These are phyloP conservation scores for Cinara cedri DNA, from an alignment of 2,888 invertebrate genomes.

Conservation along the genomic window DNA sequence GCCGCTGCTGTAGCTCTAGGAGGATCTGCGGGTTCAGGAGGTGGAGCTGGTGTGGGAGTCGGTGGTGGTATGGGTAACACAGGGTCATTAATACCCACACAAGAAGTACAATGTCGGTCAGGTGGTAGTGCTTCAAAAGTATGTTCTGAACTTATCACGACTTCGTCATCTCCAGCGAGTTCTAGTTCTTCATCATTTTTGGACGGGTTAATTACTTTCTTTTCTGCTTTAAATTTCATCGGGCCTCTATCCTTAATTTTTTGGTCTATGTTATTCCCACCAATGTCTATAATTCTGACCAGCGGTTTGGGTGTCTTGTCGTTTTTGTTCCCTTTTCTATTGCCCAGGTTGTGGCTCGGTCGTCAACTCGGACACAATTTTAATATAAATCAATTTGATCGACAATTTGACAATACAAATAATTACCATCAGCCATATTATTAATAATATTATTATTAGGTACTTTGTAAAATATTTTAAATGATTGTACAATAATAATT, in stretches of 20 bases:
- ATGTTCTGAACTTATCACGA: conserved; percentile 37
- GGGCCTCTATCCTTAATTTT: conserved; percentile 70
- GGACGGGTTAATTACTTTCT: conserved; percentile 9
- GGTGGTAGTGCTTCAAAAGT: conserved; percentile 21
- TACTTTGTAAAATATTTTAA: neutral
- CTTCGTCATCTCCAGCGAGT: conserved; percentile 64
- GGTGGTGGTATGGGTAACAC: conserved; percentile 36
- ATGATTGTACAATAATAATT: no score
- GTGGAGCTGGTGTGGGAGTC: conserved; percentile 56
- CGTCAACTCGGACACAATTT: conserved; percentile 5
- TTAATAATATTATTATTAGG: neutral
- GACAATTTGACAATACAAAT: neutral
- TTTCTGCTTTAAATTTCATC: conserved; percentile 61
- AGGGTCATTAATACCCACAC: conserved; percentile 60
- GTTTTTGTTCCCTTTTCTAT: conserved; percentile 71
- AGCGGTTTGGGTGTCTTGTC: conserved; percentile 70
- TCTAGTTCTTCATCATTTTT: conserved; percentile 62
- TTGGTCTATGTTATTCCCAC: conserved; percentile 70
- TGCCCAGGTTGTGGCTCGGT: conserved; percentile 65
- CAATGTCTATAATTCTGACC: conserved; percentile 70
- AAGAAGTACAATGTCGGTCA: conserved; percentile 3
- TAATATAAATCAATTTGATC: neutral
- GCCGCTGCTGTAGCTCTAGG: neutral
- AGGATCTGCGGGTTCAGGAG: neutral
- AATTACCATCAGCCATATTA: conserved; percentile 37